Percentiles rank a stretch among this genome's conserved stretches.
Evolutionary conservation across 2,888 invertebrate genomes (phyloP).

Genomic region (Chironomus riparius): DNA sequence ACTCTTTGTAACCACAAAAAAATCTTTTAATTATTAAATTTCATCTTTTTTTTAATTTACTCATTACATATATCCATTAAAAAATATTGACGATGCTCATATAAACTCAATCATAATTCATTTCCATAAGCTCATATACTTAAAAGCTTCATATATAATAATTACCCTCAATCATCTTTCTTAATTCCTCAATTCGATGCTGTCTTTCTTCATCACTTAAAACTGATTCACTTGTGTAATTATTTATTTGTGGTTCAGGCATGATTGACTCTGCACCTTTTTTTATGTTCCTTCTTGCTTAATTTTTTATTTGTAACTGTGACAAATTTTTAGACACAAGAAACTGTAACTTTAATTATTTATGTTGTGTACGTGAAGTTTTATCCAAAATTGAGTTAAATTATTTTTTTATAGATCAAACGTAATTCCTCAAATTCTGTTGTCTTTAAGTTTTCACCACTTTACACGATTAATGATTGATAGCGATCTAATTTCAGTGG

Average conservation of each 20-base stretch:
- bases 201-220: not conserved
- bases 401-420: too few relatives aligned
- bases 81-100: too few relatives aligned
- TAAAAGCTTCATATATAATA: not conserved
- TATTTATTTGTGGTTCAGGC: conserved; percentile 12
- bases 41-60: too few relatives aligned
- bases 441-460: not conserved
- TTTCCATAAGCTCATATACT: not conserved
- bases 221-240: not conserved
- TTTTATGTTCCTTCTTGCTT: not conserved
- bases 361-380: too few relatives aligned
- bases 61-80: too few relatives aligned
- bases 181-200: conserved; percentile 11
- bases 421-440: too few relatives aligned
- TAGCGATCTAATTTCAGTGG: conserved; percentile 3
- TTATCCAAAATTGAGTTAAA: too few relatives aligned
- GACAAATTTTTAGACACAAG: too few relatives aligned
- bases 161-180: conserved; percentile 24
- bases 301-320: not conserved
- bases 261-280: not conserved
- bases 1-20: too few relatives aligned
- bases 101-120: not conserved
- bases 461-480: not conserved
- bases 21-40: too few relatives aligned
- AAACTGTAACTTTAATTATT: too few relatives aligned